Evolutionary conservation across 2,113 vertebrate species (phyloP), one percentile per base, ranked within the genome.

Genomic region (Harpagus bidentatus): DNA sequence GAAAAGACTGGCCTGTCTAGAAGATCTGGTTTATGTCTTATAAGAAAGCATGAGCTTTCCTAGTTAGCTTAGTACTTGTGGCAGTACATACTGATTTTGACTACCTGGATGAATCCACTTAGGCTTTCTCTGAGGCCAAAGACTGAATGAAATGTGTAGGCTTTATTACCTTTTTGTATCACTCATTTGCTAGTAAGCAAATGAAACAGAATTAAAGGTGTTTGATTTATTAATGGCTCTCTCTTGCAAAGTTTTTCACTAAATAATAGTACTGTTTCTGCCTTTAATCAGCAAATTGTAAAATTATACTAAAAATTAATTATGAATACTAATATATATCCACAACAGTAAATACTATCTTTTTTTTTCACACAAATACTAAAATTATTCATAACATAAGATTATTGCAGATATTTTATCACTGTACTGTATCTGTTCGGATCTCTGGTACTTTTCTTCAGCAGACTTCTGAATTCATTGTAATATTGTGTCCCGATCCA

Each of bases 131-230:
- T 62, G 10, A 87, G 14, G 11, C 25, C 48, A 82, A 29, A 65
- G 26, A 53, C 7, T 29, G n/a, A 86, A 65, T 16, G 14, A 62
- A 62, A 58, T 13, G 6, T n/a, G n/a, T 43, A 65, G 32, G 23
- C 1, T 71, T 70, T 50, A 53, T 8, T 58, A 53, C 2, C 7
- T 31, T 72, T 80, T 63, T 40, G 5, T 28, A 31, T 53, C 10
- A 0, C 5, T 29, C 45, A 62, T 8, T 82, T 25, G 2, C 7
- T 52, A 65, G 19, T 16, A 69, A 72, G 22, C 5, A 83, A 80
- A 50, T 0, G 0, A 65, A 63, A 59, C 3, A 76, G 4, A 62
- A 20, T 36, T 34, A 72, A 59, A 63, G 2, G 3, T 28, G 4
- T 63, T 76, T 94, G 15, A 34, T 81, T 53, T 55, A 50, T 47